Evolutionary conservation across 2,113 vertebrate genomes (phyloP), one percentile per base, ranked within the genome.

Genomic region (Pampusana beccarii): DNA sequence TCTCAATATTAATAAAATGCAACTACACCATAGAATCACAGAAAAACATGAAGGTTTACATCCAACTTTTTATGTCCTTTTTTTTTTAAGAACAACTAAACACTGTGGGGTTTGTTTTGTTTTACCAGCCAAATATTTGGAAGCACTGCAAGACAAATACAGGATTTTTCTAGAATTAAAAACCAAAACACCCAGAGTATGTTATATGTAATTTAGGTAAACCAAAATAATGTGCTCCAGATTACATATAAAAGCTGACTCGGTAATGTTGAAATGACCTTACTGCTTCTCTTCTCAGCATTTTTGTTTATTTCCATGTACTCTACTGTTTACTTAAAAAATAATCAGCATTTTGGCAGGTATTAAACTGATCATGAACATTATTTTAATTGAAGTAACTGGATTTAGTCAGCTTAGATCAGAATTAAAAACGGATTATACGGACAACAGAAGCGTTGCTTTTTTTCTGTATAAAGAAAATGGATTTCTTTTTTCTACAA

Each of bases 181-280:
- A 67, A 0, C 8, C 5, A 38, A 57, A 88, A 18, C 0, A 1
- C 12, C 33, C n/a, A 81, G 23, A 86, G 61, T n/a, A 40, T 4
- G 5, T 58, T 62, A 29, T 13, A 28, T 1, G 0, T 44, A 50
- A 66, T 70, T 66, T 57, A 88, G 33, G 46, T 40, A 84, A 73
- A 48, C 13, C 46, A 87, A 92, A 88, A 56, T 20, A 17, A 7
- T 31, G 24, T 69, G 16, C 40, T 70, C 46, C 64, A 57, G 25
- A n/a, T 26, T 73, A 38, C 18, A 74, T 19, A 48, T 17, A 62
- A 70, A 92, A 86, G 20, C n/a, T 64, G 62, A 82, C 38, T 62
- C 36, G 54, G 13, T 54, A 53, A 38, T 53, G 18, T 16, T 79
- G n/a, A 72, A 58, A 58, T 74, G 24, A 58, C 28, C 7, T 79